A percentile compares a stretch with the other conserved stretches of the same genome.
phyloP scores from a whole-genome alignment of 2,797 vertebrate species.

The Cyclura pinguis region DNA sequence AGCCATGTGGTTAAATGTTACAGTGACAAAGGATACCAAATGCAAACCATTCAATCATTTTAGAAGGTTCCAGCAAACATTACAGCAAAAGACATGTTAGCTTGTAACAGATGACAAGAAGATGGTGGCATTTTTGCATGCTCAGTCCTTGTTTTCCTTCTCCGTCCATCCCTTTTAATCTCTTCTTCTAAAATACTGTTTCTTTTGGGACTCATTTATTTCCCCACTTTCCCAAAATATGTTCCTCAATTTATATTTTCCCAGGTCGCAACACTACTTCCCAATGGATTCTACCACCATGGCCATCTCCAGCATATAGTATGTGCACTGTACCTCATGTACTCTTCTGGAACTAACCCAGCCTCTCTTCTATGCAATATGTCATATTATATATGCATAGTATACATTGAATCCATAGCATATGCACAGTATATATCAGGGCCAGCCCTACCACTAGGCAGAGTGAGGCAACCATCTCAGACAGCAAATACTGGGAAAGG shows the following conservation, averaged over 20 bases:
- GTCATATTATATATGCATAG: background rate
- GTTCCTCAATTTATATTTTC: conserved; percentile 69
- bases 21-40: background rate
- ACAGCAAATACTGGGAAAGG: background rate
- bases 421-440: background rate
- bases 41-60: background rate
- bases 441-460: background rate
- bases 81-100: background rate
- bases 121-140: conserved; percentile 1
- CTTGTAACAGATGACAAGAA: background rate
- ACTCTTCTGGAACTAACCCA: conserved; percentile 44
- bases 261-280: conserved; percentile 61
- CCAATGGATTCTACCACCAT: conserved; percentile 65
- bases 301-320: conserved; percentile 59
- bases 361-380: conserved; percentile 13
- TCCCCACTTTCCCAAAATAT: conserved; percentile 60
- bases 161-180: background rate
- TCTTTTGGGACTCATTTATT: conserved; percentile 45
- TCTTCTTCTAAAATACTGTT: background rate
- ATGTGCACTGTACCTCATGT: conserved; percentile 46
- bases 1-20: background rate
- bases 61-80: background rate
- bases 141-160: conserved; percentile 34
- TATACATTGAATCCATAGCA: background rate
- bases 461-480: background rate